Percentiles rank a stretch among this genome's conserved stretches.
Conservation (phyloP, 2,113 vertebrate species). For the Chloroceryle aenea region DNA sequence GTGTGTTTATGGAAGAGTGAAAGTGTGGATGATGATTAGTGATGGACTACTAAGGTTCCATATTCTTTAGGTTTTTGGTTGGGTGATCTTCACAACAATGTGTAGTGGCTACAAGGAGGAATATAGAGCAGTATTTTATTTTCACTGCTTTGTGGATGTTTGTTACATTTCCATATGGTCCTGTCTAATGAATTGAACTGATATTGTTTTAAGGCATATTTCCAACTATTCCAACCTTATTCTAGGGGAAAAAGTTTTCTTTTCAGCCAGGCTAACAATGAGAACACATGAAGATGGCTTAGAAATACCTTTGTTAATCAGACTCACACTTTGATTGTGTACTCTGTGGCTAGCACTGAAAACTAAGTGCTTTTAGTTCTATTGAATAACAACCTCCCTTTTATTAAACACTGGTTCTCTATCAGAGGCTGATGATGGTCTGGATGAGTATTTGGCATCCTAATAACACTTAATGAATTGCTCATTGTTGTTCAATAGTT, state of each 20-base stretch:
- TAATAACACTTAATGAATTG: neutral
- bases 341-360: neutral
- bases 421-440: neutral
- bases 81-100: accelerated
- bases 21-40: neutral
- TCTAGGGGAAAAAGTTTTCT: too few species aligned
- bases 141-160: neutral
- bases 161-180: neutral
- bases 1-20: neutral
- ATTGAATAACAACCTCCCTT: neutral
- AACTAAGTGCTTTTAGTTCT: neutral
- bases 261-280: neutral
- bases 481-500: neutral
- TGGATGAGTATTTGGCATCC: neutral
- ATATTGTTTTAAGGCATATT: neutral
- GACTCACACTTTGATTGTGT: neutral
- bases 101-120: neutral
- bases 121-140: neutral
- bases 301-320: neutral
- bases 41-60: neutral
- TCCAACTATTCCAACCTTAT: neutral
- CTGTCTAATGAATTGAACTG: neutral
- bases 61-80: neutral
- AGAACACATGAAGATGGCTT: neutral
- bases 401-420: neutral